phyloP scores from a whole-genome alignment of 1,140 invertebrate species.

The Trialeurodes vaporariorum region DNA sequence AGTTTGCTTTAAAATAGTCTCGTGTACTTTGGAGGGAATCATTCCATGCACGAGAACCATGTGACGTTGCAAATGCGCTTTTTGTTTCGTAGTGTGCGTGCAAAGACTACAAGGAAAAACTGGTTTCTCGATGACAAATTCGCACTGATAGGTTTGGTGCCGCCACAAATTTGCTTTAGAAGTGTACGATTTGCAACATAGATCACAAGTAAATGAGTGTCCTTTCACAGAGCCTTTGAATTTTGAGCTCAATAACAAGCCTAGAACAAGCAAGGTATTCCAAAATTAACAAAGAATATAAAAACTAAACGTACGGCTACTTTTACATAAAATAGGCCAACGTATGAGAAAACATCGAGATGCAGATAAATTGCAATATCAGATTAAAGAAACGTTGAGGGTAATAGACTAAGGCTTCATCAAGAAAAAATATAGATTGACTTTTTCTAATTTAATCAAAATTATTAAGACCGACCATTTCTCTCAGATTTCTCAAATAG shows the following conservation, averaged over 20 bases:
- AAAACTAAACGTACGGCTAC: not conserved
- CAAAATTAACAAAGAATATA: not conserved
- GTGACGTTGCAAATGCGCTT: slow-evolving; percentile 11
- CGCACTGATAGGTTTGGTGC: too few species aligned
- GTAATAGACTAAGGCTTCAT: too few species aligned
- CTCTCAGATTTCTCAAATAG: too few species aligned
- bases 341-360: too few species aligned
- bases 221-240: not conserved
- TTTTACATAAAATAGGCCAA: too few species aligned
- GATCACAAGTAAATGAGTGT: slow-evolving; percentile 3
- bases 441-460: too few species aligned
- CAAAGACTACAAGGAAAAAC: slow-evolving; percentile 10
- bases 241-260: not conserved
- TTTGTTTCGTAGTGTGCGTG: slow-evolving; percentile 8
- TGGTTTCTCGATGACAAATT: slow-evolving; percentile 8
- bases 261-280: slow-evolving; percentile 6
- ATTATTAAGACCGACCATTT: too few species aligned
- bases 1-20: too few species aligned
- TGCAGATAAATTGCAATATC: too few species aligned
- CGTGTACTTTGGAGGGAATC: too few species aligned
- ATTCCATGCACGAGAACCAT: slow-evolving; percentile 12
- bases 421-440: too few species aligned
- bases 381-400: too few species aligned
- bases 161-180: slow-evolving; percentile 3
- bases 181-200: slow-evolving; percentile 8